Conservation (phyloP, 2,113 vertebrate species). For the rat (Rattus norvegicus) region DNA sequence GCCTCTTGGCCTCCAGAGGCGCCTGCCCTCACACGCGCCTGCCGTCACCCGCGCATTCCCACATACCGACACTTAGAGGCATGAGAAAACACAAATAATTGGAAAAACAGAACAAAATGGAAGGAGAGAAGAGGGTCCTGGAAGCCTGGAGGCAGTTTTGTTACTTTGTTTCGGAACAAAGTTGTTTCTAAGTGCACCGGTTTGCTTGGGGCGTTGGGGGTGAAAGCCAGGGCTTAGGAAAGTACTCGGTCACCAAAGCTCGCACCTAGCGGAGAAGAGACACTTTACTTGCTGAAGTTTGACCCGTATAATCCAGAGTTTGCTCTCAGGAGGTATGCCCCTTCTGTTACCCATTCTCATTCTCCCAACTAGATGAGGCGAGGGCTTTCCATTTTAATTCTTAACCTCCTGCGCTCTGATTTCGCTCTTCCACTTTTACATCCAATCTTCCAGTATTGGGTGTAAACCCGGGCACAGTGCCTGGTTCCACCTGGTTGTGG, state of each 20-base stretch:
- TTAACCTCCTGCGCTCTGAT: neutral
- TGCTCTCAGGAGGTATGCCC: conserved; percentile 24
- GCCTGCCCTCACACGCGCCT: too few species aligned
- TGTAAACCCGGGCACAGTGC: neutral
- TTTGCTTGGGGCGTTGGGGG: neutral
- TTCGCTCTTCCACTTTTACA: neutral
- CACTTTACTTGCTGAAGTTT: conserved; percentile 32
- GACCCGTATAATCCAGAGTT: conserved; percentile 27
- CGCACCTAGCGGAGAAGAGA: neutral
- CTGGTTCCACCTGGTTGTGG: neutral
- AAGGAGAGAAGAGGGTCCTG: neutral
- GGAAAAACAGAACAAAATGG: neutral
- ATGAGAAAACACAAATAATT: neutral
- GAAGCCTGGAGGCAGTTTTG: neutral
- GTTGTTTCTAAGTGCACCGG: neutral
- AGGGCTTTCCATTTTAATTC: neutral
- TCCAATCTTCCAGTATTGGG: neutral
- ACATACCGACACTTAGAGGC: neutral
- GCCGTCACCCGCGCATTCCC: too few species aligned
- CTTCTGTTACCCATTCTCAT: conserved; percentile 15
- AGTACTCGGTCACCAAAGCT: neutral
- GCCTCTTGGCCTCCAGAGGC: too few species aligned
- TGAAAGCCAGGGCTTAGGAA: neutral
- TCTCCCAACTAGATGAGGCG: neutral
- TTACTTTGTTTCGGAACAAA: neutral